Evolutionary conservation across 1,140 invertebrate genomes (phyloP).

Genomic region (Caerostris extrusa): DNA sequence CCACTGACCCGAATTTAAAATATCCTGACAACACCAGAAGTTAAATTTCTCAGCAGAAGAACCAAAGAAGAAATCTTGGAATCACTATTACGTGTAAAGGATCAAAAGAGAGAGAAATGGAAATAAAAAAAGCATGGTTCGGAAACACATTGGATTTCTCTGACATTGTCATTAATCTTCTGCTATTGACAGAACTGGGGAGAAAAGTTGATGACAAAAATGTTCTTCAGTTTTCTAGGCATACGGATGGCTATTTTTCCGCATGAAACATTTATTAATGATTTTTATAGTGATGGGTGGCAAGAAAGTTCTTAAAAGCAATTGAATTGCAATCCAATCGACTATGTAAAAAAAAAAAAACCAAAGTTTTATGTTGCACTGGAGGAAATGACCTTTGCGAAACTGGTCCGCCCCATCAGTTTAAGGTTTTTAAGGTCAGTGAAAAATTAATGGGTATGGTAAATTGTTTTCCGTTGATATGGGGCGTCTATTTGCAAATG

Average conservation of each 20-base stretch:
- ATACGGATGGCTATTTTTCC: not conserved
- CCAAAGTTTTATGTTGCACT: not conserved
- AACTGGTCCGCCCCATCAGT: not conserved
- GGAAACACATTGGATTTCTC: not conserved
- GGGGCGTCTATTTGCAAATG: not conserved
- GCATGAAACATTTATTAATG: constrained; percentile 37
- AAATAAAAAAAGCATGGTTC: not conserved
- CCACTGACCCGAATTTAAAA: constrained; percentile 28
- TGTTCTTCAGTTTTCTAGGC: not conserved
- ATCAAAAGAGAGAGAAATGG: not conserved
- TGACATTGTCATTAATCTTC: constrained; percentile 26
- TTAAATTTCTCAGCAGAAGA: constrained; percentile 10
- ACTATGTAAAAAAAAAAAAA: not conserved
- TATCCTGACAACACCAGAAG: constrained; percentile 40
- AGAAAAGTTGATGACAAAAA: constrained; percentile 27
- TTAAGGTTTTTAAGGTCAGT: constrained; percentile 17
- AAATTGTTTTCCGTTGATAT: not conserved
- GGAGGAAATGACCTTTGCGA: not conserved
- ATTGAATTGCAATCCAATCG: constrained; percentile 32
- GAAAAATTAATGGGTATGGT: not conserved
- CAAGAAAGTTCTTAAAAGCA: constrained; percentile 4
- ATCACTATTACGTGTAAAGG: constrained; percentile 15
- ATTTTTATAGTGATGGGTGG: constrained; percentile 35
- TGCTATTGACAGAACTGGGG: constrained; percentile 37
- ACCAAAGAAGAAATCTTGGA: not conserved